Evolutionary conservation across 2,797 vertebrate species (phyloP).

Genomic region (Galaxias olidus): DNA sequence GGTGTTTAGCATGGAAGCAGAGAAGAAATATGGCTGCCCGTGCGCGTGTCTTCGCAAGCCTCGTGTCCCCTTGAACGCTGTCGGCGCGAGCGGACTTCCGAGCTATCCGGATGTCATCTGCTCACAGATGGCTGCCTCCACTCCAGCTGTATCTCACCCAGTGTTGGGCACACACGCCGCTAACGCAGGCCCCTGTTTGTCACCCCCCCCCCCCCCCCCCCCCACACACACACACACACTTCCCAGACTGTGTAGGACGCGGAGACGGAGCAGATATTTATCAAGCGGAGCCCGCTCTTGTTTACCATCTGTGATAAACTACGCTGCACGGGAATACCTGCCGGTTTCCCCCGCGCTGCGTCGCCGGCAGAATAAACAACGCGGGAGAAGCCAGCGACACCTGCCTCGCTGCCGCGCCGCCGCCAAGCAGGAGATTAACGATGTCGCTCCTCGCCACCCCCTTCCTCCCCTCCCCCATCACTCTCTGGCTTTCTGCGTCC

Average conservation of each 20-base stretch:
- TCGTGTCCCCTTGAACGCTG: no score
- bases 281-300: conserved; percentile 43
- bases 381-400: conserved; percentile 40
- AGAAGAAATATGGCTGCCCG: no score
- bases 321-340: conserved; percentile 49
- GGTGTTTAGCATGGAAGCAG: no score
- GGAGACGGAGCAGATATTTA: conserved; percentile 50
- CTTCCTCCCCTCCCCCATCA: background rate
- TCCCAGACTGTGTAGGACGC: background rate
- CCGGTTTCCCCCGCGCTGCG: conserved; percentile 41
- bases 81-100: no score
- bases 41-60: no score
- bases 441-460: background rate
- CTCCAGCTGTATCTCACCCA: conserved; percentile 10
- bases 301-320: conserved; percentile 61
- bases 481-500: conserved; percentile 28
- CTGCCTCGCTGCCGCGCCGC: conserved; percentile 37
- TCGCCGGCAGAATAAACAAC: conserved; percentile 53
- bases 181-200: conserved; percentile 35
- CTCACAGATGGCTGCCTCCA: no score
- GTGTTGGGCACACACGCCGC: conserved; percentile 15
- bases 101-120: no score
- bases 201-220: conserved; percentile 25
- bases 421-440: conserved; percentile 53
- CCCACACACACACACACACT: no score